Percentiles rank a stretch among this genome's conserved stretches.
Evolutionary conservation across 35 echinoderm and acorn worm species (phyloP).

Genomic region (Patiria miniata): DNA sequence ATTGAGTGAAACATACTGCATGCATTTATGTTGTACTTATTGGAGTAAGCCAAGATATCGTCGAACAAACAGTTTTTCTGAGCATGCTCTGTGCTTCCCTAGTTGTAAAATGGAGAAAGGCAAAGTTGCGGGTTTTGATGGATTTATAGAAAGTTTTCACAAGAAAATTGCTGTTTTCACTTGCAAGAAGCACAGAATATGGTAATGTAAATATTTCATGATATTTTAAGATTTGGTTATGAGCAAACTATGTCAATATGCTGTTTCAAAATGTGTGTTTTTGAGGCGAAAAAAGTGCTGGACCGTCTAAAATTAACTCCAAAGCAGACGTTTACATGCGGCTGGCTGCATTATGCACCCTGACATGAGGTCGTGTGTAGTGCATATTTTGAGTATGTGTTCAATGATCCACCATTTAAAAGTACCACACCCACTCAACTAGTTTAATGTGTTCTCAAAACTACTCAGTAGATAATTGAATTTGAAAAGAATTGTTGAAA

Average conservation of each 20-base stretch:
- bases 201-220: not conserved
- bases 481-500: too few relatives aligned
- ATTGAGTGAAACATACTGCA: not conserved
- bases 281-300: not conserved
- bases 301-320: conserved; percentile 6
- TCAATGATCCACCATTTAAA: too few relatives aligned
- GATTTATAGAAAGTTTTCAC: not conserved
- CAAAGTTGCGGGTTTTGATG: not conserved
- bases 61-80: conserved; percentile 12
- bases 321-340: too few relatives aligned
- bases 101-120: conserved; percentile 3
- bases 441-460: too few relatives aligned
- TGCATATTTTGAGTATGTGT: too few relatives aligned
- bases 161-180: not conserved
- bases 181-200: not conserved
- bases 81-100: conserved; percentile 13
- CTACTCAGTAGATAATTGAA: too few relatives aligned
- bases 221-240: not conserved
- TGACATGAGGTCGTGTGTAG: too few relatives aligned
- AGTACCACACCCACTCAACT: too few relatives aligned
- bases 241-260: not conserved
- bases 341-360: too few relatives aligned
- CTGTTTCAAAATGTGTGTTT: not conserved
- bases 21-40: not conserved
- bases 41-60: conserved; percentile 1